Evolutionary conservation across 2,888 invertebrate species (phyloP), one percentile per base, ranked within the genome.

Genomic region (Lepetodrilus schrolli): DNA sequence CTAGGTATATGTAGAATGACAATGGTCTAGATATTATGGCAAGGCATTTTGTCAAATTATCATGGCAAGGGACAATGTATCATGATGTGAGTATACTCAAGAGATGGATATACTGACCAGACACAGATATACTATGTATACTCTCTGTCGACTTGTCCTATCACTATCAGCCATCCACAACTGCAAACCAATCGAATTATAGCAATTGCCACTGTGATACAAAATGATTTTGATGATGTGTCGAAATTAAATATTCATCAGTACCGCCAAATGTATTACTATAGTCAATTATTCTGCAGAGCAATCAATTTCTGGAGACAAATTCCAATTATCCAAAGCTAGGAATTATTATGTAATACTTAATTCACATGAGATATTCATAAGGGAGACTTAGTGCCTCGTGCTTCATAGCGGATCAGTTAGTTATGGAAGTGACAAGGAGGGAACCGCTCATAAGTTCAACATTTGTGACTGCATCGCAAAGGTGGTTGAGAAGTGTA

Each of bases 211-310:
- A 30, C 30, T 23, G 17, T 74, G 73, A 73, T 73, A 77, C 75
- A 73, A 73, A 77, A 75, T 71, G 75, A 71, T 77, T 75, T 71
- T 38, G 70, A 48, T 58, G 68, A 69, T 38, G 58, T 38, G 72
- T 34, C 23, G 48, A 37, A 20, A 70, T 77, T 48, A 77, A 77
- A 77, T 66, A 77, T 74, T 77, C 68, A 77, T 77, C 66, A 51
- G 43, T 65, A 65, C 49, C 51, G 30, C 66, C 76, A 66, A 76
- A 76, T 74, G 74, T n/a, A n/a, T 74, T 69, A 68, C 50, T 23
- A 30, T 21, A 58, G 58, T 58, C 58, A 58, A 58, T 43, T 43
- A 58, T 30, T 8, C 58, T 23, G 5, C 8, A 58, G 10, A 30
- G 34, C 34, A 58, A 58, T 58, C 58, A 58, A 30, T 58, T 58